phyloP scores from a whole-genome alignment of 2,113 vertebrate species.

The Cairina moschata region DNA sequence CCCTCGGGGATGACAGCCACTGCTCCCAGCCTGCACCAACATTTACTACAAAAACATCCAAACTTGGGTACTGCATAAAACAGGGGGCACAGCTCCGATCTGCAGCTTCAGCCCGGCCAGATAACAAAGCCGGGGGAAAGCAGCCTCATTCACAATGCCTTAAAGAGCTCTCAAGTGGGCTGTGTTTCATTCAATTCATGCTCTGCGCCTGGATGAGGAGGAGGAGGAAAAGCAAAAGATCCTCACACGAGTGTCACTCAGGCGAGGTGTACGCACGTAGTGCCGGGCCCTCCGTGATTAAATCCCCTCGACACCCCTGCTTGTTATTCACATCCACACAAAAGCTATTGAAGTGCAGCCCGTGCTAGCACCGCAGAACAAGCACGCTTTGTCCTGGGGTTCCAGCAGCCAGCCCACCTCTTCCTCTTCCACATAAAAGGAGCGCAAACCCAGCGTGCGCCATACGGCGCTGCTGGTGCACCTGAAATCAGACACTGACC shows the following conservation, averaged over 20 bases:
- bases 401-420: background rate
- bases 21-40: background rate
- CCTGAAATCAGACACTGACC: background rate
- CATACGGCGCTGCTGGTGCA: fast-evolving
- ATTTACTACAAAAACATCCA: background rate
- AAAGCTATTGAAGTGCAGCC: background rate
- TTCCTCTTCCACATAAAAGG: fast-evolving
- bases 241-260: background rate
- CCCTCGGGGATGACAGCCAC: background rate
- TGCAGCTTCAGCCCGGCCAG: background rate
- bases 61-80: background rate
- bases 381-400: background rate
- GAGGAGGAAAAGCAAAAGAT: conserved; percentile 7
- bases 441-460: fast-evolving
- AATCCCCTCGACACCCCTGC: background rate
- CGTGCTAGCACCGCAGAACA: fast-evolving
- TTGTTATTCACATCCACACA: background rate
- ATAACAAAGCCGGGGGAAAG: background rate
- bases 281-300: background rate
- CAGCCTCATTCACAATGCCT: background rate
- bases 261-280: background rate
- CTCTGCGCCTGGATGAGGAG: background rate
- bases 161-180: background rate
- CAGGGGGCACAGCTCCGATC: fast-evolving
- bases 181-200: background rate